These are phyloP conservation scores for Sebastes kiyomatsui DNA, from an alignment of 2,797 vertebrate genomes.

Conservation along the genomic window DNA sequence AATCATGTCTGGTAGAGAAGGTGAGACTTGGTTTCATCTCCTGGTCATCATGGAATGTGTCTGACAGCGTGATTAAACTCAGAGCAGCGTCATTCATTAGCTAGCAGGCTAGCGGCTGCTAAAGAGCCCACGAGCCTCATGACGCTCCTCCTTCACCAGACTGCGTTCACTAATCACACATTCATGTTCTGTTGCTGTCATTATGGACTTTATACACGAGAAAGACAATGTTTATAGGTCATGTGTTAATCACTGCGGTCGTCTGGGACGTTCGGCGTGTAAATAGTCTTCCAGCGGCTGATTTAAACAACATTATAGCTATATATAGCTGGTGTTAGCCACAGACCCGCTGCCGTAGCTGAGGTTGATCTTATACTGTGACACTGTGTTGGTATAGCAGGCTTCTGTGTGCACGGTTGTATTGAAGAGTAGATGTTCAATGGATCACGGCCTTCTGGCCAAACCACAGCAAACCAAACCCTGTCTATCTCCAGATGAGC, in stretches of 20 bases:
- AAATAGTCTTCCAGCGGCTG: rapidly evolving
- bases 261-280: background rate
- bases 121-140: background rate
- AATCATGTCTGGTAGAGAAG: constrained; percentile 85
- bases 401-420: background rate
- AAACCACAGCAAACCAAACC: too few relatives aligned
- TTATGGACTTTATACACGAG: rapidly evolving
- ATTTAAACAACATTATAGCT: background rate
- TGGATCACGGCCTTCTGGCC: background rate
- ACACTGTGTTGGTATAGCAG: rapidly evolving
- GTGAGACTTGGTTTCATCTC: constrained; percentile 43
- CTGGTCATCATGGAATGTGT: rapidly evolving
- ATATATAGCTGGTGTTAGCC: rapidly evolving
- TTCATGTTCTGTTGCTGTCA: background rate
- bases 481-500: background rate
- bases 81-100: background rate
- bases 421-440: background rate
- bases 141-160: background rate
- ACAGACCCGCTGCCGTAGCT: background rate
- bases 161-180: too few relatives aligned
- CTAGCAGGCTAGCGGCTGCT: constrained; percentile 14
- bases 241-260: rapidly evolving
- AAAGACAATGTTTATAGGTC: rapidly evolving
- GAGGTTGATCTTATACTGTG: background rate
- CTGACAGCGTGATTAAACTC: background rate